Conservation (phyloP, 2,797 vertebrate species). For the Trematomus bernacchii region DNA sequence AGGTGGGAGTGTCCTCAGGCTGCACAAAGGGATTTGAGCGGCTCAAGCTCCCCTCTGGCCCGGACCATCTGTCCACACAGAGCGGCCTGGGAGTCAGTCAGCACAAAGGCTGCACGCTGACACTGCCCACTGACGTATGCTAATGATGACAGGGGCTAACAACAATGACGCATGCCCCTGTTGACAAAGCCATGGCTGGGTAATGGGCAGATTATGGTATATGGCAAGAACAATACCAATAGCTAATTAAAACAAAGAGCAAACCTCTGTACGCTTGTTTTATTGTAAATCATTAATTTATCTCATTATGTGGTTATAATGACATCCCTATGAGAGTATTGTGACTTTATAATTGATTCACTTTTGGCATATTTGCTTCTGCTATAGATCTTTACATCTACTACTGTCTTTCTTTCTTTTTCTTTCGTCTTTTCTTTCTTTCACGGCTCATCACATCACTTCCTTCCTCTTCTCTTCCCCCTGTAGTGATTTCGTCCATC, state of each 20-base stretch:
- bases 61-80: slow-evolving; percentile 70
- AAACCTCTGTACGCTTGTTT: background rate
- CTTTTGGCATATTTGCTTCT: background rate
- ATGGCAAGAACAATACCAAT: background rate
- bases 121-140: slow-evolving; percentile 42
- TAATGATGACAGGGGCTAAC: slow-evolving; percentile 43
- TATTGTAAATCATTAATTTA: background rate
- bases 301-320: background rate
- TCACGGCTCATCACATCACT: slow-evolving; percentile 5
- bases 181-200: slow-evolving; percentile 9
- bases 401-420: background rate
- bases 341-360: background rate
- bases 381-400: too few relatives aligned
- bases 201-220: slow-evolving; percentile 7
- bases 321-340: background rate
- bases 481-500: slow-evolving; percentile 27
- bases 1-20: slow-evolving; percentile 25
- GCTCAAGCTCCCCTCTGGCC: slow-evolving; percentile 47
- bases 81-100: slow-evolving; percentile 20
- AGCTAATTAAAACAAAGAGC: background rate
- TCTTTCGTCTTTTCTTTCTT: slow-evolving; percentile 9
- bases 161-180: slow-evolving; percentile 6
- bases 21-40: slow-evolving; percentile 51
- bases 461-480: background rate
- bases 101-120: slow-evolving; percentile 58